A percentile compares a stretch with the other conserved stretches of the same genome.
phyloP scores from a whole-genome alignment of 1,140 invertebrate species.

The Diorhabda carinulata region DNA sequence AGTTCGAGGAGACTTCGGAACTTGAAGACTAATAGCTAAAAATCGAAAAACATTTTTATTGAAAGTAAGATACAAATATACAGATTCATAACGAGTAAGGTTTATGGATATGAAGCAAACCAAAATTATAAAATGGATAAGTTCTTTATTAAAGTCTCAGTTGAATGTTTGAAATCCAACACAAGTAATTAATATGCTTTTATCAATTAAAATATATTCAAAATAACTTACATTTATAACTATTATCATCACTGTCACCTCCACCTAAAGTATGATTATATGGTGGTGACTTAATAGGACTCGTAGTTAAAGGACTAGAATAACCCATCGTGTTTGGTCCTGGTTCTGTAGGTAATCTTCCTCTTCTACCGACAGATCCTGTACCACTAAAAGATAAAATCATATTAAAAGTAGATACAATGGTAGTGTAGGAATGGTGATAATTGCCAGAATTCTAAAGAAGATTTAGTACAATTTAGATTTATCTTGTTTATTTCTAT shows the following conservation, averaged over 20 bases:
- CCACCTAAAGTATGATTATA: slow-evolving; percentile 48
- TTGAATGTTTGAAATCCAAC: too few relatives aligned
- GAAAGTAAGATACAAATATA: too few relatives aligned
- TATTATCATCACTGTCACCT: slow-evolving; percentile 59
- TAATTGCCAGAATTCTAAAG: too few relatives aligned
- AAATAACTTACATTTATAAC: slow-evolving; percentile 49
- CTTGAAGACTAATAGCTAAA: slow-evolving; percentile 39
- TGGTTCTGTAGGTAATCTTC: slow-evolving; percentile 67
- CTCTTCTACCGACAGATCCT: slow-evolving; percentile 48
- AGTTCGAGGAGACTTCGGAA: slow-evolving; percentile 57
- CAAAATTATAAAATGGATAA: too few relatives aligned
- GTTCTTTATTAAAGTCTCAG: too few relatives aligned
- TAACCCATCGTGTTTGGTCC: slow-evolving; percentile 55
- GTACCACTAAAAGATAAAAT: slow-evolving; percentile 27
- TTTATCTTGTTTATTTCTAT: too few relatives aligned
- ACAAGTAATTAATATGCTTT: too few relatives aligned
- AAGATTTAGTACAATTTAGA: too few relatives aligned
- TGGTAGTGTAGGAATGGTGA: background rate
- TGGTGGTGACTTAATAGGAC: slow-evolving; percentile 66
- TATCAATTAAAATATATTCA: background rate
- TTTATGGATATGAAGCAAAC: too few relatives aligned
- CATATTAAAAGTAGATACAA: background rate
- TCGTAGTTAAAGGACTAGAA: slow-evolving; percentile 54
- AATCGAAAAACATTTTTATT: background rate
- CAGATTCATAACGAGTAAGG: too few relatives aligned